Percentiles rank a stretch among this genome's conserved stretches.
These are phyloP conservation scores for Urophycis tenuis DNA, from an alignment of 2,797 vertebrate species.

Conservation along the genomic window DNA sequence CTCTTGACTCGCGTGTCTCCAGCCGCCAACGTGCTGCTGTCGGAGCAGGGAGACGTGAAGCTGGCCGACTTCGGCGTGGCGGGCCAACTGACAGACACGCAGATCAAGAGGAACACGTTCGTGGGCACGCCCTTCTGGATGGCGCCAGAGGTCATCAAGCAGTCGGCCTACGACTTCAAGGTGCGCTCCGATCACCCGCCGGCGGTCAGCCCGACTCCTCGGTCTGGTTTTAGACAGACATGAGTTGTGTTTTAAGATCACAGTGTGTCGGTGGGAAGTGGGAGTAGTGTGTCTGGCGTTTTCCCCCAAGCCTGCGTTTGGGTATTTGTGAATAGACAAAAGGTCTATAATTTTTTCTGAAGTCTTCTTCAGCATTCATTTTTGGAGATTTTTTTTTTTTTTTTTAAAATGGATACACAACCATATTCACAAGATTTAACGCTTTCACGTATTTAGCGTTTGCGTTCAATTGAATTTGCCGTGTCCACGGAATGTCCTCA, in stretches of 20 bases:
- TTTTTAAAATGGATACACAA: background rate
- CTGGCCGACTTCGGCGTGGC: slow-evolving; percentile 97
- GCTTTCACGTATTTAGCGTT: background rate
- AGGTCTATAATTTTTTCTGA: background rate
- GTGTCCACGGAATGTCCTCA: background rate
- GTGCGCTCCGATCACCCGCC: slow-evolving; percentile 70
- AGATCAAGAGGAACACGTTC: slow-evolving; percentile 98
- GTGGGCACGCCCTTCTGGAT: slow-evolving; percentile 99
- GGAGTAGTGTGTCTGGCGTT: background rate
- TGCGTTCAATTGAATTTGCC: background rate
- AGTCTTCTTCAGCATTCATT: too few relatives aligned
- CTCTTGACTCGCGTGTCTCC: background rate
- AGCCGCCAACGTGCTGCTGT: slow-evolving; percentile 96
- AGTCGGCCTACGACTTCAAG: slow-evolving; percentile 99
- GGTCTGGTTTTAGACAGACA: background rate
- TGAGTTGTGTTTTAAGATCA: background rate
- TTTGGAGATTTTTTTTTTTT: background rate
- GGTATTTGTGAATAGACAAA: background rate
- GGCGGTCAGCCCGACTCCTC: background rate
- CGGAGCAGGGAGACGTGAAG: slow-evolving; percentile 96
- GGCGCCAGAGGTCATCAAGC: slow-evolving; percentile 98
- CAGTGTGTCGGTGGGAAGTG: background rate
- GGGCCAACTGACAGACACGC: slow-evolving; percentile 94
- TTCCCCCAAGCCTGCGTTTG: background rate
- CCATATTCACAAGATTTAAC: background rate